phyloP scores from a whole-genome alignment of 1,140 invertebrate species.

The Drepana arcuata region DNA sequence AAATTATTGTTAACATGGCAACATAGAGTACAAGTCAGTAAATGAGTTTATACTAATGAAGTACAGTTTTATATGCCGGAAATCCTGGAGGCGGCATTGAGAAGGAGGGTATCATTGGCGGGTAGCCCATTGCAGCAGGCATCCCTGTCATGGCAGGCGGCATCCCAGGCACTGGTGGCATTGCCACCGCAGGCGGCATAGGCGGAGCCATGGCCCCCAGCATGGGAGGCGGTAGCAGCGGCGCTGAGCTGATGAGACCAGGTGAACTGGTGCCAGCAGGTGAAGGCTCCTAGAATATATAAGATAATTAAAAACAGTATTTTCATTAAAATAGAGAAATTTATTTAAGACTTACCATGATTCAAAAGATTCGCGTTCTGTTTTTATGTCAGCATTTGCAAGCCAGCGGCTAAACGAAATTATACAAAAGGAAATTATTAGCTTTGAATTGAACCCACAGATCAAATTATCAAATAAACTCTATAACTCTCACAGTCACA shows the following conservation, averaged over 20 bases:
- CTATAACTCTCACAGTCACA: too few relatives aligned
- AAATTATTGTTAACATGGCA: too few relatives aligned
- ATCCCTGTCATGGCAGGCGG: constrained; percentile 58
- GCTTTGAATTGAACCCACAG: too few relatives aligned
- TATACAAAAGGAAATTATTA: too few relatives aligned
- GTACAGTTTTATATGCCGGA: constrained; percentile 71
- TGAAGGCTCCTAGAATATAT: constrained; percentile 33
- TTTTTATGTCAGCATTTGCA: too few relatives aligned
- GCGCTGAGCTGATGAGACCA: constrained; percentile 35
- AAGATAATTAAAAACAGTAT: neutral
- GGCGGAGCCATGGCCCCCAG: constrained; percentile 23
- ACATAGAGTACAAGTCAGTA: too few relatives aligned
- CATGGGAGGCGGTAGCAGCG: constrained; percentile 33
- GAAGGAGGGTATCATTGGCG: constrained; percentile 82
- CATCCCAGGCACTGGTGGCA: constrained; percentile 52
- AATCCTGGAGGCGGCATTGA: constrained; percentile 85
- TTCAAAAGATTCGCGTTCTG: too few relatives aligned
- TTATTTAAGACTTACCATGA: too few relatives aligned
- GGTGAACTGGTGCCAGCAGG: constrained; percentile 44
- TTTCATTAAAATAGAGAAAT: too few relatives aligned
- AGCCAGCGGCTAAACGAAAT: too few relatives aligned
- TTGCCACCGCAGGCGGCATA: constrained; percentile 34
- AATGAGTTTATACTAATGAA: too few relatives aligned
- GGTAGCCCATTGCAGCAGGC: constrained; percentile 75
- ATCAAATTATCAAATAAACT: too few relatives aligned